These are phyloP conservation scores for Terrapene triunguis DNA, from an alignment of 2,113 vertebrate genomes.

Conservation along the genomic window DNA sequence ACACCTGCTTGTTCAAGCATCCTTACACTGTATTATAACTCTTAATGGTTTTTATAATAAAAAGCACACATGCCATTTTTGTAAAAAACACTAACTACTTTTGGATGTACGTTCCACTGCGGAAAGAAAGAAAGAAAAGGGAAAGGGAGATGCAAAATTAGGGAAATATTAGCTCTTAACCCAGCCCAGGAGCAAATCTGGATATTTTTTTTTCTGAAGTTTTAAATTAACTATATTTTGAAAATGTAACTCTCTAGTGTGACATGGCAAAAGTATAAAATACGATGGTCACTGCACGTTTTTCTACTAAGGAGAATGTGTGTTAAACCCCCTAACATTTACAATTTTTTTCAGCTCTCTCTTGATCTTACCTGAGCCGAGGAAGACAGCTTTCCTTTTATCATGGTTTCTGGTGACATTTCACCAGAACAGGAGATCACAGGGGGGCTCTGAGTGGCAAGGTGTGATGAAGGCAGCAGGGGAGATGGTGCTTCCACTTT, in stretches of 20 bases:
- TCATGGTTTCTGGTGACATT: constrained; percentile 72
- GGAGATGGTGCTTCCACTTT: constrained; percentile 83
- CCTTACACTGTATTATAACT: background rate
- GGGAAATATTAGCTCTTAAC: background rate
- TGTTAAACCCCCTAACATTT: background rate
- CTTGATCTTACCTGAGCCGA: constrained; percentile 79
- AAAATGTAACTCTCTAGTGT: background rate
- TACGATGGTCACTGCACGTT: background rate
- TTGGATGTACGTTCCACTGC: background rate
- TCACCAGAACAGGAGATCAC: constrained; percentile 64
- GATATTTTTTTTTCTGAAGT: background rate
- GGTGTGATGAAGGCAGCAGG: constrained; percentile 71
- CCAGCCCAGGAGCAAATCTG: background rate
- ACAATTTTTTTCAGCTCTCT: background rate
- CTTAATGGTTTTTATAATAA: background rate
- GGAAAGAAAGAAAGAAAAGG: background rate
- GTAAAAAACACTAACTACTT: background rate
- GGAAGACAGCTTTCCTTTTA: constrained; percentile 75
- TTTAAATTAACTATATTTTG: background rate
- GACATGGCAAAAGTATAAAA: background rate
- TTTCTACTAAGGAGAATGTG: background rate
- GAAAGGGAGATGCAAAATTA: background rate
- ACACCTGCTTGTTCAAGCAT: background rate
- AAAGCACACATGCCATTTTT: background rate
- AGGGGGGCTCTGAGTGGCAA: constrained; percentile 66